These are phyloP conservation scores for Neodiprion virginianus DNA, from an alignment of 1,140 invertebrate genomes.

Conservation along the genomic window DNA sequence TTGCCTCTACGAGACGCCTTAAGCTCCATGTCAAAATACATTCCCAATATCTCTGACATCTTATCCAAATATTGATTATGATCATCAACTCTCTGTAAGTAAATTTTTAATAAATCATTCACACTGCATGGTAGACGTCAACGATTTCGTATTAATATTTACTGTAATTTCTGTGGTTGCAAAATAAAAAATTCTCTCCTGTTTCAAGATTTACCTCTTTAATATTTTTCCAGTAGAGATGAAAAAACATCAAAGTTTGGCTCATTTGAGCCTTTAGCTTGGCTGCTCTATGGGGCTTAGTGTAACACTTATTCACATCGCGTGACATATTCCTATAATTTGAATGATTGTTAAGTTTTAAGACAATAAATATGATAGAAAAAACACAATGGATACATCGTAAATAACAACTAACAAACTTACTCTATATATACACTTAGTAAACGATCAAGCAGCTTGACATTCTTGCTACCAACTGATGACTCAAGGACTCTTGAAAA, in stretches of 20 bases:
- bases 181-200: not conserved
- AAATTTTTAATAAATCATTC: not conserved
- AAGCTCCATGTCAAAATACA: slow-evolving; percentile 51
- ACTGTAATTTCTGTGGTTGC: no score
- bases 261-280: slow-evolving; percentile 45
- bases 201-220: slow-evolving; percentile 41
- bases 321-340: slow-evolving; percentile 45
- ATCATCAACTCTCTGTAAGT: slow-evolving; percentile 38
- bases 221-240: slow-evolving; percentile 47
- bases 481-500: slow-evolving; percentile 37
- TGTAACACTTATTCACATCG: slow-evolving; percentile 28
- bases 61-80: slow-evolving; percentile 46
- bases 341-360: not conserved
- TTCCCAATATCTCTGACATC: slow-evolving; percentile 49
- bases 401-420: slow-evolving; percentile 16
- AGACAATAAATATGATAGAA: slow-evolving; percentile 11
- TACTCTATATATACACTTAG: slow-evolving; percentile 43
- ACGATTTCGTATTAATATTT: no score
- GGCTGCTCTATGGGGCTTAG: slow-evolving; percentile 24
- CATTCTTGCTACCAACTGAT: slow-evolving; percentile 37
- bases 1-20: slow-evolving; percentile 31
- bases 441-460: slow-evolving; percentile 36
- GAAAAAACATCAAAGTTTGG: slow-evolving; percentile 48
- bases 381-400: not conserved
- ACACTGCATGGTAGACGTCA: no score